Evolutionary conservation across 2,888 invertebrate species (phyloP), one percentile per base, ranked within the genome.

Genomic region (Leucania comma): DNA sequence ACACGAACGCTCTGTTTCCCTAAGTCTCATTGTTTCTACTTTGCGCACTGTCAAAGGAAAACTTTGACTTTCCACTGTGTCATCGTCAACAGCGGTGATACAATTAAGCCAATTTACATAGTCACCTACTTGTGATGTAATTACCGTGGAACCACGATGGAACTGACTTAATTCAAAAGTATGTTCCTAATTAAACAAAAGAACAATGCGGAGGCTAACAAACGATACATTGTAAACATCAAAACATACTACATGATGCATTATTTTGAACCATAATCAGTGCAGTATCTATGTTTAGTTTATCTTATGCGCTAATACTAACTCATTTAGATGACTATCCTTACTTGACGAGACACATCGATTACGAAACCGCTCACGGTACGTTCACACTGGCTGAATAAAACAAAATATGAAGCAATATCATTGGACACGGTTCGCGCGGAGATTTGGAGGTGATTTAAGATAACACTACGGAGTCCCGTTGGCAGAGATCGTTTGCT

Each of bases 1-100:
- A 92, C 96, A 96, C 93, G 93, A 93, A 90, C 94, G 95, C 94
- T 95, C 94, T 95, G 94, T 94, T 95, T 95, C 95, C 95, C 93
- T 93, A 91, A 90, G 92, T 91, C 91, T 93, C 89, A 94, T 95
- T 95, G 95, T 94, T 90, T 92, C 89, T 89, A 82, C 81, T 77
- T 78, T 80, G 78, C 88, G 88, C 87, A 87, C 87, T 85, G 82
- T 85, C 89, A 84, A 87, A 90, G 90, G 90, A 93, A 93, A 93
- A 93, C 92, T 93, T 93, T 92, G 92, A 93, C 94, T 95, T 95
- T 94, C 93, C 94, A 91, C 90, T 89, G 86, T 86, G 86, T 86
- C 86, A 88, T 83, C 80, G 72, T 81, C 64, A 80, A 76, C 78
- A 70, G 75, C 71, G 59, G 62, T 78, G 71, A 76, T 71, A 79